Evolutionary conservation across 53 echinoderm and acorn worm species (phyloP).

Genomic region (Hippasteria phrygiana): DNA sequence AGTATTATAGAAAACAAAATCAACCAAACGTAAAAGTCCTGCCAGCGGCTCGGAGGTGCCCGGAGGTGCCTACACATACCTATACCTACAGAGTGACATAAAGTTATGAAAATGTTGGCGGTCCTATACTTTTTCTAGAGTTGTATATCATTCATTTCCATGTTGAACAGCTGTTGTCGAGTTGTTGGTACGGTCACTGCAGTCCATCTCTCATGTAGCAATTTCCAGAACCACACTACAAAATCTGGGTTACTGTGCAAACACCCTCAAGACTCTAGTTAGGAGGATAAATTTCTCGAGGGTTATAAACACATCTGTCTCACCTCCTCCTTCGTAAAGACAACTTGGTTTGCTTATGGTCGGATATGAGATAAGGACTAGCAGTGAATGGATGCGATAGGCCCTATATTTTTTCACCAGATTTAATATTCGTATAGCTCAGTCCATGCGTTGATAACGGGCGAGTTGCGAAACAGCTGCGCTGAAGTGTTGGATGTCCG

Average conservation of each 20-base stretch:
- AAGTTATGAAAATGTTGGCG: too few relatives aligned
- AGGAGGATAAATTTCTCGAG: neutral
- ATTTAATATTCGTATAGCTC: neutral
- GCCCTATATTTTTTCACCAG: neutral
- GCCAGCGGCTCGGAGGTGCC: too few relatives aligned
- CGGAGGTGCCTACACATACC: too few relatives aligned
- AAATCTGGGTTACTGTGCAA: neutral
- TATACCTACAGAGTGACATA: too few relatives aligned
- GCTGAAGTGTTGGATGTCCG: neutral
- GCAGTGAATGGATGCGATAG: neutral
- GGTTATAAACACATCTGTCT: neutral
- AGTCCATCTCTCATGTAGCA: too few relatives aligned
- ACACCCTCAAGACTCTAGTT: neutral
- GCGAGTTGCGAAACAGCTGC: constrained; percentile 3
- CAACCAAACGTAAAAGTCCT: too few relatives aligned
- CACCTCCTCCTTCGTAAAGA: neutral
- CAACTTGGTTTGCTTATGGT: constrained; percentile 4
- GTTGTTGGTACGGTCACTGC: too few relatives aligned
- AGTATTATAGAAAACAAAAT: too few relatives aligned
- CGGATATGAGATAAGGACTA: neutral
- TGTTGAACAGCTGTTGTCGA: too few relatives aligned
- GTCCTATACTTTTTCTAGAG: too few relatives aligned
- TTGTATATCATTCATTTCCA: too few relatives aligned
- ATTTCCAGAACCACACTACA: neutral
- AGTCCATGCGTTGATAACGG: neutral